Evolutionary conservation across 2,797 vertebrate genomes (phyloP), one percentile per base, ranked within the genome.

Genomic region (Amazona finschi): DNA sequence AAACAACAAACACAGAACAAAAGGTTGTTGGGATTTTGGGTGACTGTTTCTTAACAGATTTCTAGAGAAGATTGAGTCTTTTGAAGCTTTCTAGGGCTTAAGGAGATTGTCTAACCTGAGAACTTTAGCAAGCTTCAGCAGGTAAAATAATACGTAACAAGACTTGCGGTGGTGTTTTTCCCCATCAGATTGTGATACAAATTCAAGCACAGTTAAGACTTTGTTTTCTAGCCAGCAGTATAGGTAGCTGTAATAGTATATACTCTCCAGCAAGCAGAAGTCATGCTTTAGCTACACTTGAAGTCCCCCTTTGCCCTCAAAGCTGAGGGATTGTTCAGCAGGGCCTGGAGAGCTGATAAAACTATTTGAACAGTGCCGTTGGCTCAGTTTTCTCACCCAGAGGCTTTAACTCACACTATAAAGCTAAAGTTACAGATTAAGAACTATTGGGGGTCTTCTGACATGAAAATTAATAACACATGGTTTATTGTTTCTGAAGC

Each of bases 371-470:
- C 74, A 83, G 85, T 62, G 41, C 57, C 0, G 0, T 79, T 95
- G 83, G 75, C 85, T 87, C 89, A 3, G 44, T 75, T 93, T 93
- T 83, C 82, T 96, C 95, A 92, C 66, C 86, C 81, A 43, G 17
- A 64, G 86, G 73, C 41, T 95, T 96, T 81, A 74, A 64, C 85
- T 85, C 94, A 57, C 57, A 20, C 90, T 58, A 3, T 70, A 79
- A 84, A 96, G 75, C 46, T 92, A 24, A 80, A 87, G 79, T 96
- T 95, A 90, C 93, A 85, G 89, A 39, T 94, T 58, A 60, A 78
- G 85, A 96, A 77, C 80, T 95, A 46, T 55, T 93, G 85, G 94
- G 92, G 77, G 82, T 95, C 80, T 95, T 93, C 55, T 94, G 87
- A 94, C 91, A 47, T 92, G 73, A 93, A 88, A 91, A 96, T 94